Conservation (phyloP, 2,888 invertebrate genomes). For the Catocala nupta region DNA sequence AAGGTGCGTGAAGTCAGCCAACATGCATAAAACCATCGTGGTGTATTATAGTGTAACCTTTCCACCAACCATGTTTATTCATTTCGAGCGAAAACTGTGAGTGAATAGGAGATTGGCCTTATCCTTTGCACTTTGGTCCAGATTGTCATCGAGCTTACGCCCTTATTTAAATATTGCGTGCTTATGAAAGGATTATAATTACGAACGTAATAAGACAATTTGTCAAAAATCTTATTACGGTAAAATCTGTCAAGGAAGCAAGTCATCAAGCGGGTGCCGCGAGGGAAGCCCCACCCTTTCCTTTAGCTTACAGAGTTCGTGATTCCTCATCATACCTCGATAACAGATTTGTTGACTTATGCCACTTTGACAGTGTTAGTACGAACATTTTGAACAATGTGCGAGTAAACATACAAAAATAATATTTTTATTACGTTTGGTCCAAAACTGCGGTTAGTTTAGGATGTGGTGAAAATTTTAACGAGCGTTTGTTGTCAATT, state of each 20-base stretch:
- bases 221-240: conserved; percentile 72
- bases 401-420: conserved; percentile 18
- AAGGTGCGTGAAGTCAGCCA: too few species aligned
- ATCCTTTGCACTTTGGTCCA: too few species aligned
- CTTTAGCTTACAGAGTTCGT: conserved; percentile 24
- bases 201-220: conserved; percentile 51
- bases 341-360: conserved; percentile 39
- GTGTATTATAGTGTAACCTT: too few species aligned
- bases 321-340: conserved; percentile 23
- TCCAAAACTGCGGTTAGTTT: conserved; percentile 29
- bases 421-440: conserved; percentile 25
- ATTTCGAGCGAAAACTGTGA: too few species aligned
- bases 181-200: conserved; percentile 34
- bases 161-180: conserved; percentile 38
- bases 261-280: conserved; percentile 59
- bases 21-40: too few species aligned
- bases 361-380: conserved; percentile 26
- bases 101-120: too few species aligned
- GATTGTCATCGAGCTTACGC: too few species aligned
- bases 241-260: conserved; percentile 67
- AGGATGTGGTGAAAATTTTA: conserved; percentile 9
- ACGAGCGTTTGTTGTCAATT: background rate
- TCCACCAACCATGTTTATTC: too few species aligned
- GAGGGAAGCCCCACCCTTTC: conserved; percentile 33
- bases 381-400: conserved; percentile 27